A percentile compares a stretch with the other conserved stretches of the same genome.
phyloP scores from a whole-genome alignment of 1,140 invertebrate species.

The Homalodisca vitripennis region DNA sequence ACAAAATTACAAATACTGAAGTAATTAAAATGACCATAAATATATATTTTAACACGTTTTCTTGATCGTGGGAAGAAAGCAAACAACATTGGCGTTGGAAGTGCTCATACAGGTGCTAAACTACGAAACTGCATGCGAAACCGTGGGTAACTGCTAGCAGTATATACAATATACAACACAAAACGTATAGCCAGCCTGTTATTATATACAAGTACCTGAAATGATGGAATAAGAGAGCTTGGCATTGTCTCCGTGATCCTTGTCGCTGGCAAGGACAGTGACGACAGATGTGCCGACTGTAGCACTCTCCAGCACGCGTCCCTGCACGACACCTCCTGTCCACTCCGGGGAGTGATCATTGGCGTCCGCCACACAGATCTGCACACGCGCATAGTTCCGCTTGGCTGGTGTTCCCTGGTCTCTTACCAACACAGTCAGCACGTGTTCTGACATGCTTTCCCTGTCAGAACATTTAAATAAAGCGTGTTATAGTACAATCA shows the following conservation, averaged over 20 bases:
- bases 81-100: too few species aligned
- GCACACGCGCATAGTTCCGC: slow-evolving; percentile 78
- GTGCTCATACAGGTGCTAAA: too few species aligned
- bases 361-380: slow-evolving; percentile 79
- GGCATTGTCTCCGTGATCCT: slow-evolving; percentile 80
- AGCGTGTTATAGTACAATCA: too few species aligned
- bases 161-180: too few species aligned
- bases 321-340: slow-evolving; percentile 68
- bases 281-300: slow-evolving; percentile 69
- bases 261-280: slow-evolving; percentile 72
- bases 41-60: too few species aligned
- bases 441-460: slow-evolving; percentile 78
- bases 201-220: slow-evolving; percentile 53
- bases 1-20: too few species aligned
- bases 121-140: too few species aligned
- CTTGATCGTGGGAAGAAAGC: too few species aligned
- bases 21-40: too few species aligned
- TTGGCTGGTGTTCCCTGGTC: slow-evolving; percentile 86
- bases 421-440: slow-evolving; percentile 85
- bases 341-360: slow-evolving; percentile 90
- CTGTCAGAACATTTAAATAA: too few species aligned
- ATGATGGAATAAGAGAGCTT: slow-evolving; percentile 76
- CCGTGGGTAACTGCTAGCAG: too few species aligned
- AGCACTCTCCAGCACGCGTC: slow-evolving; percentile 74
- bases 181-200: too few species aligned